Evolutionary conservation across 2,888 invertebrate species (phyloP).

Genomic region (Cosmia trapezina): DNA sequence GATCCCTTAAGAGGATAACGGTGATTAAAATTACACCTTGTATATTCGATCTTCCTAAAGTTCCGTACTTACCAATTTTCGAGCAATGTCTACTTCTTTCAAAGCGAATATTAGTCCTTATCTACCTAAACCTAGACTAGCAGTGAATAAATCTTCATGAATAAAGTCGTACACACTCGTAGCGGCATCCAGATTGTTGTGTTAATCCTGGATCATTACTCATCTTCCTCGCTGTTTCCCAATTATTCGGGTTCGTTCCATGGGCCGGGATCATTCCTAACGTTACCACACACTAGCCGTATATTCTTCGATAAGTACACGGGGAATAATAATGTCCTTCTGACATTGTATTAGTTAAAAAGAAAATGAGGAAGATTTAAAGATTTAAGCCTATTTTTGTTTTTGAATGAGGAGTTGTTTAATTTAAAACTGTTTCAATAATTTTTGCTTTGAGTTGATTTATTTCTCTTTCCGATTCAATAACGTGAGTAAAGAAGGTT

Average conservation of each 20-base stretch:
- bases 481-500: background rate
- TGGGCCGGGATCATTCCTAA: slow-evolving; percentile 51
- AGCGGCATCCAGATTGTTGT: slow-evolving; percentile 49
- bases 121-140: background rate
- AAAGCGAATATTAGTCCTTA: slow-evolving; percentile 13
- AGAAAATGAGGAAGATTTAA: background rate
- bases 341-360: background rate
- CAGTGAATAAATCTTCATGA: slow-evolving; percentile 46
- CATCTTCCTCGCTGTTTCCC: slow-evolving; percentile 55
- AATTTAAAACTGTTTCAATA: background rate
- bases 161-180: slow-evolving; percentile 11
- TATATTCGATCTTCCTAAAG: background rate
- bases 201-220: slow-evolving; percentile 61
- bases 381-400: background rate
- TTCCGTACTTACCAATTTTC: background rate
- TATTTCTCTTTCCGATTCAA: background rate
- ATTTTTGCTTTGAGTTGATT: background rate
- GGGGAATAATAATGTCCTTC: background rate
- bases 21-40: no score
- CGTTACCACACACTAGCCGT: slow-evolving; percentile 52
- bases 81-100: slow-evolving; percentile 4
- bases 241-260: slow-evolving; percentile 58
- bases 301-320: slow-evolving; percentile 54
- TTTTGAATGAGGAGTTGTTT: background rate
- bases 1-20: no score